Evolutionary conservation across 2,113 vertebrate genomes (phyloP), one percentile per base, ranked within the genome.

Genomic region (Callopanchax toddi): DNA sequence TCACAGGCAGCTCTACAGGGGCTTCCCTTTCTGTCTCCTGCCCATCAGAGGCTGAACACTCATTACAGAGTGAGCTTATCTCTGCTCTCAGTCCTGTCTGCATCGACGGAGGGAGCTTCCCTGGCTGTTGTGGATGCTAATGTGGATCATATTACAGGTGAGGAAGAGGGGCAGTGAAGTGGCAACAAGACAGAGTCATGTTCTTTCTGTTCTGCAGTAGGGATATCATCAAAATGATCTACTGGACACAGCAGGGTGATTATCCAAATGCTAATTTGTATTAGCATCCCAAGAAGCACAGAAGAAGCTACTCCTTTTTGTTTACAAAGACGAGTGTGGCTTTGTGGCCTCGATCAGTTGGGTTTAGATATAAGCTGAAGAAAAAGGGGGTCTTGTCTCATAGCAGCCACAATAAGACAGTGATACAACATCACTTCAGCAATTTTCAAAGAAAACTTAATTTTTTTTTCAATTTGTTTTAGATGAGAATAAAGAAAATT

Each of bases 61-160:
- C 74, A 76, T 86, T 76, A 86, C 60, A 1, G 39, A 50, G 37
- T 2, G 53, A 42, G 79, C 80, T 86, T 82, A 88, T 88, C 89
- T 81, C 74, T 58, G 53, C 67, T 53, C 72, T 72, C 73, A 46
- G 69, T 69, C 26, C 68, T 45, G 73, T 74, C 60, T 20, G 60
- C 60, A 43, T 57, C 20, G 72, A 76, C 81, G 57, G 69, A 49
- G 6, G 50, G 69, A 76, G 76, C 79, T 71, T 61, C 67, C 71
- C 72, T 9, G 71, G 53, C 66, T 60, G 67, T 21, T 73, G 59
- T 11, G 58, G 80, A 88, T 78, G 81, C 81, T 85, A 86, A 84
- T 77, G 60, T 69, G 72, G 79, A 84, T 87, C 77, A 72, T 70
- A 84, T 82, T 82, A 67, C 84, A 84, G 61, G 69, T 74, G 81